Conservation (phyloP, 1,140 invertebrate species). For the Aethina tumida region DNA sequence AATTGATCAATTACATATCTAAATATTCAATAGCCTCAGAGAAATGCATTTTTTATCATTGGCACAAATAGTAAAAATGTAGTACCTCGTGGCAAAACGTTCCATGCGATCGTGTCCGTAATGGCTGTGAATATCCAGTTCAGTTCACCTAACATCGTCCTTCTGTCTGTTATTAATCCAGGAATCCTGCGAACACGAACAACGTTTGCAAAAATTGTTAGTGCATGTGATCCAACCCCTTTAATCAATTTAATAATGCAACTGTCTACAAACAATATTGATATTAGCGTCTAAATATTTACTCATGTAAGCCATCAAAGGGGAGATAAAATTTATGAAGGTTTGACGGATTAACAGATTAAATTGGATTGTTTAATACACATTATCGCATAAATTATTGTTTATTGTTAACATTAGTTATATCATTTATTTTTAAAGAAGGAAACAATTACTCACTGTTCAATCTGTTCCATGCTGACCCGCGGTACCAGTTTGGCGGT, state of each 20-base stretch:
- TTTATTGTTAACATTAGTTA: too few species aligned
- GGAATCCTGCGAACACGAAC: slow-evolving; percentile 67
- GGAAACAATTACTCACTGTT: slow-evolving; percentile 56
- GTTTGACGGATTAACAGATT: too few species aligned
- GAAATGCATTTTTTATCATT: slow-evolving; percentile 1
- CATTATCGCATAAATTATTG: background rate
- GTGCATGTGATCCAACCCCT: too few species aligned
- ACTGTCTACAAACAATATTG: too few species aligned
- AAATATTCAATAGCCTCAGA: background rate
- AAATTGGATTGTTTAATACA: too few species aligned
- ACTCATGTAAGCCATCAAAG: too few species aligned
- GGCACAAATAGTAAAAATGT: background rate
- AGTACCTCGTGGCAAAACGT: slow-evolving; percentile 74
- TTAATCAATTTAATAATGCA: too few species aligned
- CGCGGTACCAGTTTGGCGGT: slow-evolving; percentile 71
- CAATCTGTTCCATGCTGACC: slow-evolving; percentile 73
- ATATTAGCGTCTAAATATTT: too few species aligned
- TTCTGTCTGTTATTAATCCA: slow-evolving; percentile 85
- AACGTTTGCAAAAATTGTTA: too few species aligned
- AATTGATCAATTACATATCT: background rate
- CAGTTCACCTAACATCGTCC: slow-evolving; percentile 95
- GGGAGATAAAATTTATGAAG: too few species aligned
- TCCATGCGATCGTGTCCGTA: slow-evolving; percentile 99
- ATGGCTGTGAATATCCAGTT: slow-evolving; percentile 99
- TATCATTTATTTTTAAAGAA: background rate